phyloP scores from a whole-genome alignment of 2,113 vertebrate species.

The Tichodroma muraria region DNA sequence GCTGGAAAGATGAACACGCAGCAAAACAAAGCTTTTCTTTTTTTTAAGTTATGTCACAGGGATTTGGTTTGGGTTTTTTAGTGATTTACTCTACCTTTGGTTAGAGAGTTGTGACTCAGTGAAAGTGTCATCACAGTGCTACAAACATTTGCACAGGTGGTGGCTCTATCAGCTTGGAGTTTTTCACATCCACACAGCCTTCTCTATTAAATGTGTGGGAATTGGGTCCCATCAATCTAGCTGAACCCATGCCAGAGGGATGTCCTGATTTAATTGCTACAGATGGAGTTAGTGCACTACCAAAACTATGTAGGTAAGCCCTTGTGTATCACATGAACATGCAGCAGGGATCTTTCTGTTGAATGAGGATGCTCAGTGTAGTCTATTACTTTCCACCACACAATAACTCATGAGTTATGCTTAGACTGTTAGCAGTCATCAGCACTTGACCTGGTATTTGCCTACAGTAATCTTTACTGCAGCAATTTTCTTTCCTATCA shows the following conservation, averaged over 20 bases:
- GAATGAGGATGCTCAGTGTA: not conserved
- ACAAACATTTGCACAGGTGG: rapidly evolving
- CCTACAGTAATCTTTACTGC: not conserved
- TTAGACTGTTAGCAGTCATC: not conserved
- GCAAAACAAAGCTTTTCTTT: not conserved
- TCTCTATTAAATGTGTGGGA: not conserved
- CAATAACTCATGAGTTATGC: not conserved
- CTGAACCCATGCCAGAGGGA: not conserved
- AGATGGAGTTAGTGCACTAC: not conserved
- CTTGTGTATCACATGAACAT: not conserved
- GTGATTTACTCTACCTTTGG: not conserved
- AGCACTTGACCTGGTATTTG: not conserved
- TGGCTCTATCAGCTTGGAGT: not conserved
- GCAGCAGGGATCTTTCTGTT: not conserved
- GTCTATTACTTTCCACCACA: not conserved
- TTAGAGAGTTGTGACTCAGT: not conserved
- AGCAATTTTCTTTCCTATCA: not conserved
- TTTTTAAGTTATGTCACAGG: not conserved
- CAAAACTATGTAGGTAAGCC: not conserved
- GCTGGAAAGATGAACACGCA: not conserved
- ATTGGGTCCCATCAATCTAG: not conserved
- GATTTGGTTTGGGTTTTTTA: not conserved
- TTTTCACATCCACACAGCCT: not conserved
- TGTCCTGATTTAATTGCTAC: not conserved
- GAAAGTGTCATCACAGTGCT: rapidly evolving